These are phyloP conservation scores for Myotis pilosus DNA, from an alignment of 2,797 vertebrate genomes.

Conservation along the genomic window DNA sequence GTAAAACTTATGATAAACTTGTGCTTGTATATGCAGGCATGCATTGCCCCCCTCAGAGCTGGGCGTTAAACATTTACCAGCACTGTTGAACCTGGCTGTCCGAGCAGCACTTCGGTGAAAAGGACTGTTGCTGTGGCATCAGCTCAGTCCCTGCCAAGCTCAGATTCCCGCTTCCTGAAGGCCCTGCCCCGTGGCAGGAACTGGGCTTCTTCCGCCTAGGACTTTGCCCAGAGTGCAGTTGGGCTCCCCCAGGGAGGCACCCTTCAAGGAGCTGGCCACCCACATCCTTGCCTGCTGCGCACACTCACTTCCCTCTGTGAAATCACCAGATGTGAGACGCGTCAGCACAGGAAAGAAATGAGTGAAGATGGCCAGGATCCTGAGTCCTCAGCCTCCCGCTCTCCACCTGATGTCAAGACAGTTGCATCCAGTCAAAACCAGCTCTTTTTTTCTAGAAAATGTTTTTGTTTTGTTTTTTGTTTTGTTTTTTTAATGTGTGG, in stretches of 20 bases:
- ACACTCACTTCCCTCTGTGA: neutral
- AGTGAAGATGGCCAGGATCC: neutral
- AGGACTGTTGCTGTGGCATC: too few species aligned
- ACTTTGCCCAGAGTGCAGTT: slow-evolving; percentile 12
- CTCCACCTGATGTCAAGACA: neutral
- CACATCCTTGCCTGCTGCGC: neutral
- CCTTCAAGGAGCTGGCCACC: slow-evolving; percentile 37
- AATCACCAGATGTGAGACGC: neutral
- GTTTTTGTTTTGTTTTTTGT: too few species aligned
- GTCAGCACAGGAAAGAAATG: neutral
- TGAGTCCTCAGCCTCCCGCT: neutral
- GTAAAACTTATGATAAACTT: neutral
- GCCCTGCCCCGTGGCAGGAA: neutral
- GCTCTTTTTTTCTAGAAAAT: neutral
- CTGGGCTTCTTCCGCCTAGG: neutral
- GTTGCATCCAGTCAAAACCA: neutral
- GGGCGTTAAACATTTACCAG: neutral
- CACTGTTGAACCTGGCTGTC: neutral
- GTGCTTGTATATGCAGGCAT: accelerated
- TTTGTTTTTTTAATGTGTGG: neutral
- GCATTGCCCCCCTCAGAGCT: neutral
- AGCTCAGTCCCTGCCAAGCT: neutral
- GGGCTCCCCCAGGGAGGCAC: neutral
- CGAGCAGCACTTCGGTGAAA: neutral
- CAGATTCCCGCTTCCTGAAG: neutral